Base-by-base conservation (phyloP, 2,888 invertebrate species). In the Nymphalis c-album region DNA sequence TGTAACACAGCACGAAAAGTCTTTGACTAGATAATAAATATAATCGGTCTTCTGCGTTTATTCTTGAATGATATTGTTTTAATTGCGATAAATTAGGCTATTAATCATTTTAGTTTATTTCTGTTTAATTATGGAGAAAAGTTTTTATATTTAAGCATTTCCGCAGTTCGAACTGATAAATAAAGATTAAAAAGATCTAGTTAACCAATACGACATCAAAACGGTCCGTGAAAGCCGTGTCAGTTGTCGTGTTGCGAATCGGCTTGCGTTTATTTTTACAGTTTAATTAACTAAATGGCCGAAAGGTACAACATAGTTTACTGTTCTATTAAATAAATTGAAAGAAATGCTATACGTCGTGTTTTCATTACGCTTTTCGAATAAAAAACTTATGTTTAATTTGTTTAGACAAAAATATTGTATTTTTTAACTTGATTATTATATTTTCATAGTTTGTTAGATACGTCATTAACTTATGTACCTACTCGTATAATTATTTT, bases 251-350 rank as follows among this genome's bases (percentile, higher is more conserved):
- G 73, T 17, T 50, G 59, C 48, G 22, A 64, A 64, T 67, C 40
- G 50, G n/a, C 59, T 67, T 18, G 22, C 22, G 22, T 78, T 76
- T 74, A 74, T 76, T 76, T 75, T 78, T 79, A 77, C 77, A 63
- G 40, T 60, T 63, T 70, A 68, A 57, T 68, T 62, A 67, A 64
- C 26, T 22, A 58, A 70, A 62, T 61, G 47, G 47, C 17, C 18
- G 40, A 51, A 68, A 40, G 8, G 40, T 8, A 35, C 13, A 60
- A 63, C 7, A 63, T 50, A 16, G 20, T 45, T 58, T 26, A 6
- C n/a, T 48, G 45, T 63, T n/a, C 18, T 60, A 22, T 60, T 59
- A 65, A 60, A 50, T 20, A 48, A 58, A 60, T 64, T 65, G 46
- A 59, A 26, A n/a, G 45, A 51, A 60, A 59, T 59, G n/a, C 31